A percentile compares a stretch with the other conserved stretches of the same genome.
phyloP scores from a whole-genome alignment of 2,797 vertebrate genomes.

The Apogon hyalosoma region DNA sequence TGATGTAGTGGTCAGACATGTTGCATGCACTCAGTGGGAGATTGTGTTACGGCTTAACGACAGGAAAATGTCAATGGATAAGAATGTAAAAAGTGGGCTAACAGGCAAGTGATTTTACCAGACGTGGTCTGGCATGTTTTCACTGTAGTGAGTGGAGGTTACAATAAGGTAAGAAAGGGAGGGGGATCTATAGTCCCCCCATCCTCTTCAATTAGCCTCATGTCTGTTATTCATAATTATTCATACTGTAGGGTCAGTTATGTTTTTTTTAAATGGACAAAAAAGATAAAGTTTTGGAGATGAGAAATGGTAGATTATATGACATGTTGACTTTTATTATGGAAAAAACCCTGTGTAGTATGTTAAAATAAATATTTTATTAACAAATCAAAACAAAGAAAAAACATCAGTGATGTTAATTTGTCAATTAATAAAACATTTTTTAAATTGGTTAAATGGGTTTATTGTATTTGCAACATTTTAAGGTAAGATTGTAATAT shows the following conservation, averaged over 20 bases:
- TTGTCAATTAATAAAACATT: not conserved
- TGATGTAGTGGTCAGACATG: slow-evolving; percentile 77
- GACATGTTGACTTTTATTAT: not conserved
- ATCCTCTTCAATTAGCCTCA: slow-evolving; percentile 47
- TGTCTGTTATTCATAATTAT: slow-evolving; percentile 46
- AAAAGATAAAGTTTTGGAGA: not conserved
- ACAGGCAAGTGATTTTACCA: slow-evolving; percentile 84
- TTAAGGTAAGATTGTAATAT: too few species aligned
- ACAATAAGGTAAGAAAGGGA: slow-evolving; percentile 78
- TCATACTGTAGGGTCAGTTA: slow-evolving; percentile 4
- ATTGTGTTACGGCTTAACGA: slow-evolving; percentile 86
- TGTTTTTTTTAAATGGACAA: not conserved
- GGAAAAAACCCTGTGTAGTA: not conserved
- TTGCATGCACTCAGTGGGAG: slow-evolving; percentile 81
- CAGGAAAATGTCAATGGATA: slow-evolving; percentile 88
- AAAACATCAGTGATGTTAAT: not conserved
- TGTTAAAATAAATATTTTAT: not conserved
- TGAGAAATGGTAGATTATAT: not conserved
- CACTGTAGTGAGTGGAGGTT: slow-evolving; percentile 79
- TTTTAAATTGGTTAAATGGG: not conserved
- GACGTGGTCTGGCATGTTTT: slow-evolving; percentile 86
- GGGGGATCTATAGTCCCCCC: slow-evolving; percentile 47
- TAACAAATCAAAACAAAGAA: not conserved
- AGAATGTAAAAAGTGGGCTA: slow-evolving; percentile 84
- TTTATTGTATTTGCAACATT: too few species aligned